Base-by-base conservation (phyloP, 2,113 vertebrate genomes). In the Lepisosteus osseus region DNA sequence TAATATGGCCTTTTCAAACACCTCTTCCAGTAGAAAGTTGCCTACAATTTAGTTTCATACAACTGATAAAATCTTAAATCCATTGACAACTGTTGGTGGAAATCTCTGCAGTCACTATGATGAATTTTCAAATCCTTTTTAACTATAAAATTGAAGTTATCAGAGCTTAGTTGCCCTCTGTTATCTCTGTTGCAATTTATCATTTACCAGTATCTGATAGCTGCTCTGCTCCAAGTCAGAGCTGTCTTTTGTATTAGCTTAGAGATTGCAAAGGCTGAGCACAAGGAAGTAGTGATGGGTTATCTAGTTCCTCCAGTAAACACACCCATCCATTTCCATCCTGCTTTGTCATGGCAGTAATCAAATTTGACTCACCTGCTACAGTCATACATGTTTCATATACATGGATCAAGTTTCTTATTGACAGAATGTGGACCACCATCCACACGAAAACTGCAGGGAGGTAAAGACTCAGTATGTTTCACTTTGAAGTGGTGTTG, bases 111-210 rank as follows among this genome's bases (percentile, higher is more conserved):
- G 80, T 61, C 76, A 80, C 72, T 81, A 72, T 82, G 82, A 87
- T 86, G 82, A 77, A 86, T 88, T 86, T 84, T 80, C 79, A 87
- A 82, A 86, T 86, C 86, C 75, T 76, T 83, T 81, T 86, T 85
- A 74, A 83, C 81, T 82, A 84, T 85, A 89, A 88, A 89, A 87
- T 85, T 85, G 80, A 89, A 85, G 85, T 80, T 80, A 81, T 86
- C 80, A 80, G 77, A 75, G 77, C 74, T 79, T 73, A 71, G 74
- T 73, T 74, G 56, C 71, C 76, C 61, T 66, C 71, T 73, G 56
- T 67, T 84, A 81, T 74, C 84, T 78, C 81, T 67, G 72, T 69
- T 69, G 77, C 80, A 76, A 82, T 83, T 84, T 83, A 85, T 88
- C 82, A 68, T 69, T 80, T 82, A 79, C 72, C 73, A 80, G 78